phyloP scores from a whole-genome alignment of 2,113 vertebrate genomes.

The Paratilapia polleni region DNA sequence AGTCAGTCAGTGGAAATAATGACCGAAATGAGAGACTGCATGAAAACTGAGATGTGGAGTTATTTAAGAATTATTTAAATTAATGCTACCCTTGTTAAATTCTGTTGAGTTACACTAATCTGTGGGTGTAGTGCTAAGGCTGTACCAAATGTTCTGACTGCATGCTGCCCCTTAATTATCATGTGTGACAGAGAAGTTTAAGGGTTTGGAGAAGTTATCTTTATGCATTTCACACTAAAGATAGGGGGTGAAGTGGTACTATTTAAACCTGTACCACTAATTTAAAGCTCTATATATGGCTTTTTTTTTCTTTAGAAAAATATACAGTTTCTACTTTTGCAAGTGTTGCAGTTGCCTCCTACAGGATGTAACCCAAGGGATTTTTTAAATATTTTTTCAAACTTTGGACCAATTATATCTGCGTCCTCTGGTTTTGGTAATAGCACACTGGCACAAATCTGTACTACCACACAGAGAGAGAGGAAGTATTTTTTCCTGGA shows the following conservation, averaged over 20 bases:
- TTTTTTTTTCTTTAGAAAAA: slow-evolving; percentile 7
- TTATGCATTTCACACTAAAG: slow-evolving; percentile 27
- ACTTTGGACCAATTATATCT: slow-evolving; percentile 12
- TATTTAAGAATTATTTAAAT: slow-evolving; percentile 10
- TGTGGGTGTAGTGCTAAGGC: not conserved
- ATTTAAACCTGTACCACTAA: slow-evolving; percentile 30
- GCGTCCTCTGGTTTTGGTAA: not conserved
- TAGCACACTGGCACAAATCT: not conserved
- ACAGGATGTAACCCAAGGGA: slow-evolving; percentile 13
- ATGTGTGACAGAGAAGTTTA: slow-evolving; percentile 5
- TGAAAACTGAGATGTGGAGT: not conserved
- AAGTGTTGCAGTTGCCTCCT: slow-evolving; percentile 1
- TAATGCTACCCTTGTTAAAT: not conserved
- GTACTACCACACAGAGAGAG: not conserved
- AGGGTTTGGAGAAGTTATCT: slow-evolving; percentile 14
- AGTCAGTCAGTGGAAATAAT: slow-evolving; percentile 36
- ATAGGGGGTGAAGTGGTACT: slow-evolving; percentile 1
- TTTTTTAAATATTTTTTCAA: slow-evolving; percentile 31
- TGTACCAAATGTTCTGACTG: not conserved
- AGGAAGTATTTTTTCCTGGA: not conserved
- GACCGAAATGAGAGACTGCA: not conserved
- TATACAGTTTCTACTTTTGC: slow-evolving; percentile 24
- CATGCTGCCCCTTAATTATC: slow-evolving; percentile 23
- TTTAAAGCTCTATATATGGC: slow-evolving; percentile 13
- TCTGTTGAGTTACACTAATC: not conserved